Percentiles rank a stretch among this genome's conserved stretches.
Conservation (phyloP, 1,140 invertebrate genomes). For the Neomicropteryx cornuta region DNA sequence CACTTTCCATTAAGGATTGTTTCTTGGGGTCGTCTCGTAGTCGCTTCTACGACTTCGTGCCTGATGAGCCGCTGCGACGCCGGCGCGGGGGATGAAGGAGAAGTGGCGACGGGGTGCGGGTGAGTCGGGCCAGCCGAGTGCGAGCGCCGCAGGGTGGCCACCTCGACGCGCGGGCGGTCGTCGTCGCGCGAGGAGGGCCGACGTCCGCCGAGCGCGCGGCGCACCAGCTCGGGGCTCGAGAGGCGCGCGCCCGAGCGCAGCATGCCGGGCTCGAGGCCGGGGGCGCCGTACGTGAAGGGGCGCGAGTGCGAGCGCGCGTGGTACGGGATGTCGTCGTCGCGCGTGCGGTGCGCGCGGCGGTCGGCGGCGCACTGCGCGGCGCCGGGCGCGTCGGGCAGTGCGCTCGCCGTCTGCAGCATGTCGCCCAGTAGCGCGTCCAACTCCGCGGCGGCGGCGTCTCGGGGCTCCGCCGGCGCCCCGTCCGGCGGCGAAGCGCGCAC, state of each 20-base stretch:
- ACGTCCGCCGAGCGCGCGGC: slow-evolving; percentile 44
- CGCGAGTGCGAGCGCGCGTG: slow-evolving; percentile 70
- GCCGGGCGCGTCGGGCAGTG: slow-evolving; percentile 60
- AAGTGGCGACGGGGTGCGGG: slow-evolving; percentile 1
- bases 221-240: slow-evolving; percentile 62
- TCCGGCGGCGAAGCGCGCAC: slow-evolving; percentile 36
- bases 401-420: slow-evolving; percentile 73
- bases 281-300: slow-evolving; percentile 69
- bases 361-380: slow-evolving; percentile 26
- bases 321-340: slow-evolving; percentile 53
- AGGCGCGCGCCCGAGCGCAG: slow-evolving; percentile 48
- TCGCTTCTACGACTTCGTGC: too few species aligned
- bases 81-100: not conserved
- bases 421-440: slow-evolving; percentile 66
- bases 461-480: slow-evolving; percentile 29
- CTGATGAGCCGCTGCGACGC: slow-evolving; percentile 20
- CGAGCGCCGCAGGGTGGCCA: too few species aligned
- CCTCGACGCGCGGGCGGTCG: too few species aligned
- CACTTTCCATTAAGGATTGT: too few species aligned
- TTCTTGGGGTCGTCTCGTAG: too few species aligned
- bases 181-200: slow-evolving; percentile 29
- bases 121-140: slow-evolving; percentile 12
- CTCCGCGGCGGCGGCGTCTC: slow-evolving; percentile 43
- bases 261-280: slow-evolving; percentile 43
- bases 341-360: slow-evolving; percentile 18